Base-by-base conservation (phyloP, 2,797 vertebrate genomes). In the Sebastes matsubarae region DNA sequence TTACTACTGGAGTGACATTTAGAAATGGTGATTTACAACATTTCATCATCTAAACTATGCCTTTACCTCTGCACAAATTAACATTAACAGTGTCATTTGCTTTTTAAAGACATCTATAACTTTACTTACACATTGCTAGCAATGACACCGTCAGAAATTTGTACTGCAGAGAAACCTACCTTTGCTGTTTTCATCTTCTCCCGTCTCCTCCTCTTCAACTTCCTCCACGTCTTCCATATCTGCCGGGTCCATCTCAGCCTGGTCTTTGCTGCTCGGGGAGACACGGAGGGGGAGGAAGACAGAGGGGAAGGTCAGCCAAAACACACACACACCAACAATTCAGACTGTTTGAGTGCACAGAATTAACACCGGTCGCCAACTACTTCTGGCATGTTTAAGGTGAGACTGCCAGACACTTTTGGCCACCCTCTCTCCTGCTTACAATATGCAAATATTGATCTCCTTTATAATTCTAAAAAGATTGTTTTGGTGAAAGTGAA, bases 191-290 rank as follows among this genome's bases (percentile, higher is more conserved):
- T 96, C 96, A 88, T 99, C 97, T 92, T 98, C 98, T 87, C 96
- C 97, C 42, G 97, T 95, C 95, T 99, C 98, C 92, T 99, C 98
- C 78, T 99, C 98, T 87, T 99, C 98, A 85, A 99, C 96, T 77
- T 99, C 98, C 92, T 99, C 98, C 91, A 99, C 97, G 72, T 99
- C 98, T 92, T 99, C 98, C 97, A 99, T 98, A 91, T 99, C 98
- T 93, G 99, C 98, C 42, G 97, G 98, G 93, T 99, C 98, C 95
- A 99, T 96, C 94, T 99, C 97, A 86, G 98, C 90, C 90, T 98
- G 97, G 91, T 99, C 98, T 97, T 99, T 99, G 95, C 98, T 99
- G 93, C 68, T 89, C 73, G 0, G 67, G 52, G 25, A 84, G 74
- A 90, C 20, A 83, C 2, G 27, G 8, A 18, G 9, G 34, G 20